Percentiles rank a stretch among this genome's conserved stretches.
Conservation (phyloP, 2,888 invertebrate species). For the Heteropelma amictum region DNA sequence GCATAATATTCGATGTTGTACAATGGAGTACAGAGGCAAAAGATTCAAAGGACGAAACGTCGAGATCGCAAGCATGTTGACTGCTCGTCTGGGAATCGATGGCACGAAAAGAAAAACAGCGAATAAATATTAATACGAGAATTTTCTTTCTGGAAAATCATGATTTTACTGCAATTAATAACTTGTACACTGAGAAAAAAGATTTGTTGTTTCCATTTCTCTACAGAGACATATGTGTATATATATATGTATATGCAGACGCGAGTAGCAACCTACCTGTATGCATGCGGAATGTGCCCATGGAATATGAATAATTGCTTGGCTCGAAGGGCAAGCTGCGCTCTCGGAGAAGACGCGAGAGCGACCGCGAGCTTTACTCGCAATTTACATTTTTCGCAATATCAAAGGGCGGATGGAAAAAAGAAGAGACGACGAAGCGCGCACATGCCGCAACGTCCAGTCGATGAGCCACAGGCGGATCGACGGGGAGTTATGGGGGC, state of each 20-base stretch:
- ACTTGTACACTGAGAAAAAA: too few species aligned
- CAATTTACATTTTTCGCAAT: conserved; percentile 58
- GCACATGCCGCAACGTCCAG: neutral
- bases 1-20: neutral
- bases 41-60: neutral
- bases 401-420: conserved; percentile 37
- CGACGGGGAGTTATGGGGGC: conserved; percentile 12
- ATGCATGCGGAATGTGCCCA: neutral
- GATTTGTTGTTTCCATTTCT: too few species aligned
- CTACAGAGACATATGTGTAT: too few species aligned
- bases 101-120: too few species aligned
- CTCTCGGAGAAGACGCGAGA: neutral
- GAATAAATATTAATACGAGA: too few species aligned
- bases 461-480: too few species aligned
- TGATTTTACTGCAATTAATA: too few species aligned
- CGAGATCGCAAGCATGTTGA: too few species aligned
- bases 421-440: neutral
- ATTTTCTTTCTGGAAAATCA: too few species aligned
- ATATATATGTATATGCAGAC: too few species aligned
- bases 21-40: neutral
- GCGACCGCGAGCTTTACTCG: conserved; percentile 36
- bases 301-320: neutral
- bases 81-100: too few species aligned
- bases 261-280: too few species aligned
- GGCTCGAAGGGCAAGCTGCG: neutral